A percentile compares a stretch with the other conserved stretches of the same genome.
Evolutionary conservation across 2,888 invertebrate species (phyloP).

Genomic region (Eupithecia centaureata): DNA sequence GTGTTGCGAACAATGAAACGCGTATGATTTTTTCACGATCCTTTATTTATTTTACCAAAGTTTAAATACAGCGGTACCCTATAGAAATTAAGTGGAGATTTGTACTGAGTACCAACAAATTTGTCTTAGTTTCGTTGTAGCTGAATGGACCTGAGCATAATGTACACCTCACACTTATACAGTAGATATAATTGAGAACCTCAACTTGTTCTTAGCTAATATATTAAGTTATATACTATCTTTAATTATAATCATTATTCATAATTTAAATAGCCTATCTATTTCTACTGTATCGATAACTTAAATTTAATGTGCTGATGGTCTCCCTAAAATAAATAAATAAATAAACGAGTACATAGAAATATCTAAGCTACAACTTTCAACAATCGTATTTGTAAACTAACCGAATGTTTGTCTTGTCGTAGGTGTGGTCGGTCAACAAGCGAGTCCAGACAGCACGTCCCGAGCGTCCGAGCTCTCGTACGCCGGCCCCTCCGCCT

Average conservation of each 20-base stretch:
- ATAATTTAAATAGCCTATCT: too few relatives aligned
- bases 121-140: conserved; percentile 45
- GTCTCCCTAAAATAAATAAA: too few relatives aligned
- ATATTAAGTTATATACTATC: not conserved
- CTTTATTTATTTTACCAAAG: conserved; percentile 67
- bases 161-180: conserved; percentile 22
- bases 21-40: conserved; percentile 72
- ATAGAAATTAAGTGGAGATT: conserved; percentile 71
- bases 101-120: conserved; percentile 61
- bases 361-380: not conserved
- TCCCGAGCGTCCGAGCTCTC: conserved; percentile 92
- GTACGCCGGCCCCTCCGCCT: conserved; percentile 76
- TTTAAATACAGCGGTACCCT: conserved; percentile 73
- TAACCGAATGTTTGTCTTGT: conserved; percentile 50
- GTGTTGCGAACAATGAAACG: conserved; percentile 65
- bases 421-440: conserved; percentile 85
- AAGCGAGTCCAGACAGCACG: conserved; percentile 93
- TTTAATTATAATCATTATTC: too few relatives aligned
- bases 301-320: too few relatives aligned
- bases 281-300: too few relatives aligned
- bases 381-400: not conserved
- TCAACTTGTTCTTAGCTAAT: not conserved
- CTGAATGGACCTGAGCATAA: too few relatives aligned
- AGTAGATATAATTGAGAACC: not conserved
- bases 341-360: too few relatives aligned